phyloP scores from a whole-genome alignment of 2,113 vertebrate genomes.

The Rattus rattus region DNA sequence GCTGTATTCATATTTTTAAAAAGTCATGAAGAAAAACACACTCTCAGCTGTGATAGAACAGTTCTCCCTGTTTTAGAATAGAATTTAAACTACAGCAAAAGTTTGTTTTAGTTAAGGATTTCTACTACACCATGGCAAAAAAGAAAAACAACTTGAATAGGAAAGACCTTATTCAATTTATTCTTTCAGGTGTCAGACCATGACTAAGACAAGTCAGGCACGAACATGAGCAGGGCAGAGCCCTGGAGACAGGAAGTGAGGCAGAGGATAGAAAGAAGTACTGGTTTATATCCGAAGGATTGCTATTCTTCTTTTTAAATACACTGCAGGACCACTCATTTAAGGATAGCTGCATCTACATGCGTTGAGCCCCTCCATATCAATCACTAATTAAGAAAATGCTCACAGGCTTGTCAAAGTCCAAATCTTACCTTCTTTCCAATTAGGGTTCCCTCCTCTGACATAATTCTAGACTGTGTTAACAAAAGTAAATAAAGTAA shows the following conservation, averaged over 20 bases:
- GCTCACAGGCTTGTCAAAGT: neutral
- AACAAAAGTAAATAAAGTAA: neutral
- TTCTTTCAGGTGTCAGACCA: neutral
- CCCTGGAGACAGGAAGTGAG: neutral
- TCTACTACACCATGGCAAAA: neutral
- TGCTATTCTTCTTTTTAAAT: neutral
- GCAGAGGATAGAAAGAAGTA: no score
- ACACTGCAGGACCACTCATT: neutral
- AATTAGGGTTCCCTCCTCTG: neutral
- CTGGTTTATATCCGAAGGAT: neutral
- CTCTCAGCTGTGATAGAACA: neutral
- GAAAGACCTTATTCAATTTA: neutral
- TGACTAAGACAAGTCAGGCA: neutral
- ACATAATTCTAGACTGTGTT: neutral
- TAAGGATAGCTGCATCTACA: no score
- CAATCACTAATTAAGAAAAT: neutral
- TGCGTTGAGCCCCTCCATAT: no score
- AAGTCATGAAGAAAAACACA: neutral
- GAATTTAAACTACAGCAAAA: neutral
- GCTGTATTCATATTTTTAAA: neutral
- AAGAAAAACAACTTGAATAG: neutral
- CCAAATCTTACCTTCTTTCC: neutral
- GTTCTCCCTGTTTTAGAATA: neutral
- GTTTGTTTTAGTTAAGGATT: neutral
- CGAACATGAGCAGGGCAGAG: neutral